Evolutionary conservation across 2,888 invertebrate species (phyloP), one percentile per base, ranked within the genome.

Genomic region (Oscheius sp.): DNA sequence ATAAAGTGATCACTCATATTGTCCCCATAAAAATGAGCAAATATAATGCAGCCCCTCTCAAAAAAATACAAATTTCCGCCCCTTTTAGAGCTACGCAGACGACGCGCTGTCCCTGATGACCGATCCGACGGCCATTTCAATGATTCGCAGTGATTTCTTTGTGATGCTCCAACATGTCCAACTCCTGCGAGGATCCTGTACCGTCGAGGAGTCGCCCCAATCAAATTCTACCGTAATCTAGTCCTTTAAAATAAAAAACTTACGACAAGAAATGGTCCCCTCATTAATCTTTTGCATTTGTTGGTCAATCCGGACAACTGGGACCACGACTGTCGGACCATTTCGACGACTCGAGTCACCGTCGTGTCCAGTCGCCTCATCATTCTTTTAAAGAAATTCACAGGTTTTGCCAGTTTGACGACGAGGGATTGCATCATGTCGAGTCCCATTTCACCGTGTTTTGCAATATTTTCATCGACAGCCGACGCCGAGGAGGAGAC

Each of bases 401-500:
- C 74, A 9, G 80, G 80, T 21, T 75, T 72, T 9, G 80, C 66
- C 52, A 80, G 69, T 59, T 77, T 78, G 18, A 46, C 18, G 0
- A 80, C 69, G 12, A 80, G 61, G 5, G 23, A 49, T 23, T 71
- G 59, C 18, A 73, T 23, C 29, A 69, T 13, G 21, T 29, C 18
- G 16, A 73, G 18, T n/a, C 29, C 69, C 29, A 73, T 27, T 46
- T 73, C 55, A 23, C 80, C 78, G 43, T 78, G 76, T 41, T 78
- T 74, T 59, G 76, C 75, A 23, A 80, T 59, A 64, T 80, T 80
- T 9, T 76, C 76, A 53, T 80, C 75, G 25, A 83, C 75, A 53
- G 84, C 84, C 25, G 79, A 69, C 23, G 74, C 77, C 21, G 80
- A 76, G 43, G 72, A 77, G 69, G 78, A 75, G 13, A 85, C 82